These are phyloP conservation scores for Globia sparganii DNA, from an alignment of 2,888 invertebrate species.

Conservation along the genomic window DNA sequence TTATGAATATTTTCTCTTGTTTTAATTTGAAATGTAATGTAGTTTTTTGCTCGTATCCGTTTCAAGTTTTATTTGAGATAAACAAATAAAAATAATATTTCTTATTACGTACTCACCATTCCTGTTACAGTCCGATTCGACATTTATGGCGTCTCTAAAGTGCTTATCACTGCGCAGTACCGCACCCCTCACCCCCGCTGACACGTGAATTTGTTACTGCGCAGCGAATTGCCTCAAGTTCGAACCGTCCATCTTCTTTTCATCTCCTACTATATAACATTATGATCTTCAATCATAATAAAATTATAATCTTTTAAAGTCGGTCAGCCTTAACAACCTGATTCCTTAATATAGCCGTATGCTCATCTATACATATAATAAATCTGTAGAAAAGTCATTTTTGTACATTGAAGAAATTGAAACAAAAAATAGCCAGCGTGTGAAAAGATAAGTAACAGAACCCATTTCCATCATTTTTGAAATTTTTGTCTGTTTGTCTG, in stretches of 20 bases:
- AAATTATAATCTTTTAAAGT: background rate
- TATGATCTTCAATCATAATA: background rate
- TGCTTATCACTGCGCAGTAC: background rate
- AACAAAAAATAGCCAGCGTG: too few relatives aligned
- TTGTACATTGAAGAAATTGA: too few relatives aligned
- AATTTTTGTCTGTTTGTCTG: too few relatives aligned
- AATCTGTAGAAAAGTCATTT: too few relatives aligned
- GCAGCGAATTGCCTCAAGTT: too few relatives aligned
- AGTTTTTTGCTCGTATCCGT: background rate
- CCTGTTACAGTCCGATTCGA: background rate
- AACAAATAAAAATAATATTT: background rate
- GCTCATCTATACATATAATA: too few relatives aligned
- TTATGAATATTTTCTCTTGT: background rate
- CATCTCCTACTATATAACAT: too few relatives aligned
- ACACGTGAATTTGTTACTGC: background rate
- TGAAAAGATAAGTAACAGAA: too few relatives aligned
- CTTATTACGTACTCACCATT: background rate
- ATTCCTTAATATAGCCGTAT: conserved; percentile 11
- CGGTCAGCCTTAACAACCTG: background rate
- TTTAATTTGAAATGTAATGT: background rate
- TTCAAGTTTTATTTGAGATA: background rate
- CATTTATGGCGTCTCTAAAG: background rate
- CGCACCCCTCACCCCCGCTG: background rate
- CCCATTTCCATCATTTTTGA: too few relatives aligned
- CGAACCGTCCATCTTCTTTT: background rate